Percentiles rank a stretch among this genome's conserved stretches.
These are phyloP conservation scores for Passerina amoena DNA, from an alignment of 2,113 vertebrate species.

Conservation along the genomic window DNA sequence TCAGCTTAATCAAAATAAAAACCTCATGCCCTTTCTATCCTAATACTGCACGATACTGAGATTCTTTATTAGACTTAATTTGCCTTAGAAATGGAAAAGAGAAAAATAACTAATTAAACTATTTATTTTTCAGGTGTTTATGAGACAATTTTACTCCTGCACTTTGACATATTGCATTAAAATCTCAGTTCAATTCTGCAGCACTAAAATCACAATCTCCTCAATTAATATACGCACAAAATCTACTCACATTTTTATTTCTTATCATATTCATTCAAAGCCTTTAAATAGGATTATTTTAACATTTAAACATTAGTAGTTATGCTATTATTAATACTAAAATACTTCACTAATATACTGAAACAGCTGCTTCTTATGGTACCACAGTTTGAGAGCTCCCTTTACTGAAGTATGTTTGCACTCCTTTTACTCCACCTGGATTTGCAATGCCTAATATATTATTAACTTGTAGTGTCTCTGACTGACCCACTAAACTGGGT, in stretches of 20 bases:
- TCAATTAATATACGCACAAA: background rate
- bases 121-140: background rate
- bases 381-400: background rate
- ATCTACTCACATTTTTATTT: constrained; percentile 26
- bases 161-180: background rate
- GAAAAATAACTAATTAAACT: background rate
- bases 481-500: background rate
- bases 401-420: background rate
- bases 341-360: background rate
- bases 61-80: background rate
- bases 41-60: background rate
- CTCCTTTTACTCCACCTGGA: constrained; percentile 15
- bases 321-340: constrained; percentile 28
- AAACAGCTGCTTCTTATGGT: background rate
- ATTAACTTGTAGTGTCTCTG: constrained; percentile 12
- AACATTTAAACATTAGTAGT: constrained; percentile 44
- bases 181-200: background rate
- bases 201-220: background rate
- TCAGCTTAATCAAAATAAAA: background rate
- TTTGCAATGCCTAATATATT: constrained; percentile 31
- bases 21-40: background rate
- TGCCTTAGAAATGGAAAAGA: background rate
- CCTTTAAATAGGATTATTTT: constrained; percentile 27
- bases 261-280: background rate
- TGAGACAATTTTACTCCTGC: background rate